Evolutionary conservation across 2,888 invertebrate species (phyloP).

Genomic region (Nemurella pictetii): DNA sequence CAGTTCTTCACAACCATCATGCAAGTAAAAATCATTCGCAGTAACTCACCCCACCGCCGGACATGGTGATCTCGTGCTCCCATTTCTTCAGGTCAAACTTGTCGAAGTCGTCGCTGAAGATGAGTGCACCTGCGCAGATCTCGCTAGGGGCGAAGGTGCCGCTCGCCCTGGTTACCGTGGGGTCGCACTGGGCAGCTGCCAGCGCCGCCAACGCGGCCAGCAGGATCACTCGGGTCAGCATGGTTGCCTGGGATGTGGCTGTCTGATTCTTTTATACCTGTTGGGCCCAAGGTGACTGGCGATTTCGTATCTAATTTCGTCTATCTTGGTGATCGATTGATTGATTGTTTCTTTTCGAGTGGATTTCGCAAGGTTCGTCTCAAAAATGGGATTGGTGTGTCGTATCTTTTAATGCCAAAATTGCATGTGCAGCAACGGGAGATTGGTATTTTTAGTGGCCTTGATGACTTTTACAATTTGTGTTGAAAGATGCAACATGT

Average conservation of each 20-base stretch:
- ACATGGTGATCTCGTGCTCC: constrained; percentile 67
- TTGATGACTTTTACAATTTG: no score
- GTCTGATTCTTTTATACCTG: neutral
- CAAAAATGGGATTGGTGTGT: no score
- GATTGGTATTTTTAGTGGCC: no score
- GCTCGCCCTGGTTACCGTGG: constrained; percentile 57
- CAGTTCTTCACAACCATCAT: no score
- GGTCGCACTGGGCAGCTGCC: constrained; percentile 48
- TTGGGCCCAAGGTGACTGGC: neutral
- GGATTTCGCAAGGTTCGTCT: neutral
- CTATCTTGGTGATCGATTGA: neutral
- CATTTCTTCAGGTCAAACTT: constrained; percentile 62
- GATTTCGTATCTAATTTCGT: neutral
- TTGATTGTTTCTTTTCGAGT: neutral
- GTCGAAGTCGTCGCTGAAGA: constrained; percentile 66
- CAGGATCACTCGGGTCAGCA: neutral
- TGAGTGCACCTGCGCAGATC: constrained; percentile 60
- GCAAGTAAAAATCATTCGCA: no score
- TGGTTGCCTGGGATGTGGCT: neutral
- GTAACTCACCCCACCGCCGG: constrained; percentile 56
- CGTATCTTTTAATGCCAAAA: no score
- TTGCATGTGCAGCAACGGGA: no score
- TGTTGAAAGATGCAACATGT: no score
- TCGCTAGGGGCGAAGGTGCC: constrained; percentile 55
- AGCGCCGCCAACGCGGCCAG: neutral